Percentiles rank a stretch among this genome's conserved stretches.
These are phyloP conservation scores for Drosophila helvetica DNA, from an alignment of 2,888 invertebrate genomes.

Conservation along the genomic window DNA sequence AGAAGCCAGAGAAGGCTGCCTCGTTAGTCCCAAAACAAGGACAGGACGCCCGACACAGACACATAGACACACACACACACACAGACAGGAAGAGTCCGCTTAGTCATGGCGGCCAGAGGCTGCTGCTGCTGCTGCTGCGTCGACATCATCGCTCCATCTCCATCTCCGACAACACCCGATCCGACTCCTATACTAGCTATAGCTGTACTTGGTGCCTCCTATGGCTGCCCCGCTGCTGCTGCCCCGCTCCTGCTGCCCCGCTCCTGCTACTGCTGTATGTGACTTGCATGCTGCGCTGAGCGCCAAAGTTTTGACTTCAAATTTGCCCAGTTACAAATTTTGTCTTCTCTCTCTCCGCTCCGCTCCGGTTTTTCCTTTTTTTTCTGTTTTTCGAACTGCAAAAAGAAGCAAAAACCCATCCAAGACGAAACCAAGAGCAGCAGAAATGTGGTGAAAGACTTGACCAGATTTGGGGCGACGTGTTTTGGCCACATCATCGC, in stretches of 20 bases:
- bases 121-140: too few relatives aligned
- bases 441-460: slow-evolving; percentile 58
- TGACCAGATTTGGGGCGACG: slow-evolving; percentile 58
- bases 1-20: slow-evolving; percentile 48
- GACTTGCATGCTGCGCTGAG: slow-evolving; percentile 67
- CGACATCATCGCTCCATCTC: slow-evolving; percentile 27
- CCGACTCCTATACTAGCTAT: background rate
- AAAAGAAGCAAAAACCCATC: slow-evolving; percentile 9
- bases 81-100: slow-evolving; percentile 35
- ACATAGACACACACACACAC: slow-evolving; percentile 17
- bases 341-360: slow-evolving; percentile 21
- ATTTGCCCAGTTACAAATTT: slow-evolving; percentile 66
- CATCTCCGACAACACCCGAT: slow-evolving; percentile 28
- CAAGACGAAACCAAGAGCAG: slow-evolving; percentile 40
- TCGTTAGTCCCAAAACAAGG: slow-evolving; percentile 60
- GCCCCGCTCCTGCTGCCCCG: too few relatives aligned
- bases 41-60: slow-evolving; percentile 16
- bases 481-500: slow-evolving; percentile 48
- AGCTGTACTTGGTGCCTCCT: background rate
- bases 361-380: slow-evolving; percentile 1
- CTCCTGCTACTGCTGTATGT: slow-evolving; percentile 49
- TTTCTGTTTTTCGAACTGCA: slow-evolving; percentile 1
- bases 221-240: background rate
- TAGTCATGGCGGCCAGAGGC: slow-evolving; percentile 53
- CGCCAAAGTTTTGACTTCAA: slow-evolving; percentile 74